Conservation (phyloP, 2,888 invertebrate species). For the Phyllotreta striolata region DNA sequence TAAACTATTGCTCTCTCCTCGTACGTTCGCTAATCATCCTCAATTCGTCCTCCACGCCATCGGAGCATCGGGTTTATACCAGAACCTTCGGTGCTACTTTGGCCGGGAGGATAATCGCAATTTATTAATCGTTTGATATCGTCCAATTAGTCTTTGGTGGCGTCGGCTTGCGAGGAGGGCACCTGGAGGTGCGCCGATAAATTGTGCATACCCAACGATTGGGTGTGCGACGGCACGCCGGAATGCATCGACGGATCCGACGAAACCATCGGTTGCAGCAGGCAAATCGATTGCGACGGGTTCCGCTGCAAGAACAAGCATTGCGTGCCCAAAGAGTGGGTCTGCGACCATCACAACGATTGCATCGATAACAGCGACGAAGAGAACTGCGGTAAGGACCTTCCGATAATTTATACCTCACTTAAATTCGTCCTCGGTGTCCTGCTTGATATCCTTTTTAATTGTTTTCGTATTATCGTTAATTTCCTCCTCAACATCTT, state of each 20-base stretch:
- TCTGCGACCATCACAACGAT: constrained; percentile 67
- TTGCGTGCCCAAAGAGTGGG: constrained; percentile 65
- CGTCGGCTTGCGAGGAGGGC: constrained; percentile 49
- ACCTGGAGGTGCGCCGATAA: constrained; percentile 57
- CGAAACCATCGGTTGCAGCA: constrained; percentile 60
- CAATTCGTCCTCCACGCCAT: not conserved
- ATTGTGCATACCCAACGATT: constrained; percentile 53
- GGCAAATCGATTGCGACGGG: constrained; percentile 64
- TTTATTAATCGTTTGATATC: not conserved
- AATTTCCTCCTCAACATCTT: no score
- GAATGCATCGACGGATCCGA: constrained; percentile 60
- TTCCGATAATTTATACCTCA: no score
- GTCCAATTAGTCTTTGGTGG: constrained; percentile 12
- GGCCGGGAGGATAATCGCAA: not conserved
- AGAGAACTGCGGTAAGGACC: constrained; percentile 62
- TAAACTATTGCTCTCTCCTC: no score
- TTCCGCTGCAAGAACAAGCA: constrained; percentile 69
- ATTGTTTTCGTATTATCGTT: no score
- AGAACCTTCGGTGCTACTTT: no score
- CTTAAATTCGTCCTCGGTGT: no score
- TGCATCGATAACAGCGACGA: constrained; percentile 68
- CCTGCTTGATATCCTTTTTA: no score
- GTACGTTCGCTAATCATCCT: not conserved
- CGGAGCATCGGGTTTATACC: no score
- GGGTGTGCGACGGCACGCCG: constrained; percentile 58